Percentiles rank a stretch among this genome's conserved stretches.
Evolutionary conservation across 1,140 invertebrate genomes (phyloP).

Genomic region (Phymastichus coffea): DNA sequence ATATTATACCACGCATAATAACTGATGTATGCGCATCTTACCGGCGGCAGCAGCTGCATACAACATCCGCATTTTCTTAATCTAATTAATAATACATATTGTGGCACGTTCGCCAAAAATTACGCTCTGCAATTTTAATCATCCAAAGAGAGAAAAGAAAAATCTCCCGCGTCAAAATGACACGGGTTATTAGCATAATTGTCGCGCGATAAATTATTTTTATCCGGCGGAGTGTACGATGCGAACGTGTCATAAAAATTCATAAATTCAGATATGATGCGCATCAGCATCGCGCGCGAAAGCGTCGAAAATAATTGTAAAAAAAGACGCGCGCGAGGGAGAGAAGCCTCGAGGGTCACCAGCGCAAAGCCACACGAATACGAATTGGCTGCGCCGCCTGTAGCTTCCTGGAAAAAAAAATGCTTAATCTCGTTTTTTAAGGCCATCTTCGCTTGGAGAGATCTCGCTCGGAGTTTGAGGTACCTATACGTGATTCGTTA

Average conservation of each 20-base stretch:
- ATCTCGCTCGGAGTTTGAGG: background rate
- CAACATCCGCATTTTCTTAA: background rate
- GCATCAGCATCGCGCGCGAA: background rate
- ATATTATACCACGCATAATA: background rate
- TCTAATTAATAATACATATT: slow-evolving; percentile 16
- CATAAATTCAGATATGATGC: slow-evolving; percentile 22
- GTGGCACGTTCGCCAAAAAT: background rate
- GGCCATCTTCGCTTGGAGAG: slow-evolving; percentile 1
- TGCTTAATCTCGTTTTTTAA: slow-evolving; percentile 2
- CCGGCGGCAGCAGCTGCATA: background rate
- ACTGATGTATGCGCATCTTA: background rate
- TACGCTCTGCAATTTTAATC: slow-evolving; percentile 4
- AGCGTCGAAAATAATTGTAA: slow-evolving; percentile 6
- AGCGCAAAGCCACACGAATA: slow-evolving; percentile 7
- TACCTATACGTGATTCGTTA: background rate
- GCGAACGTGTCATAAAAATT: slow-evolving; percentile 1
- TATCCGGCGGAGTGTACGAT: background rate
- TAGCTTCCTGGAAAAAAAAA: slow-evolving; percentile 18
- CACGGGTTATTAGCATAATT: no score
- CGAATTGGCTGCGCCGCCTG: background rate
- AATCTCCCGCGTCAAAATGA: no score
- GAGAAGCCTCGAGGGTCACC: background rate
- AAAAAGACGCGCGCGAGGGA: background rate
- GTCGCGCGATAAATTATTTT: slow-evolving; percentile 17
- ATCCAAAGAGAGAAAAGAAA: background rate